Conservation (phyloP, 2,797 vertebrate genomes). For the Melopsittacus undulatus region DNA sequence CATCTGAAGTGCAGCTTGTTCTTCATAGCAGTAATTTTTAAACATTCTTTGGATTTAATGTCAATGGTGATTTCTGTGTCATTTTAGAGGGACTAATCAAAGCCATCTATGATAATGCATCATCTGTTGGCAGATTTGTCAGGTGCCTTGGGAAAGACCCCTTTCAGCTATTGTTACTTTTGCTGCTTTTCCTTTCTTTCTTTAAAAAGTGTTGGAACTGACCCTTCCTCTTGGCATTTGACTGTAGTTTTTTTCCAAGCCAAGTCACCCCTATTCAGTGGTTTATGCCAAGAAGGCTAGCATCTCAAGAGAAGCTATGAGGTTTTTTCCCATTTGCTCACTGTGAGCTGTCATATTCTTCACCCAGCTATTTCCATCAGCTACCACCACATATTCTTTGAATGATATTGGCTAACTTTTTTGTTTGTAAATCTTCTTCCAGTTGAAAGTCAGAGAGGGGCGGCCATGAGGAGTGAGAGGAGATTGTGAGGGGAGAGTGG, state of each 20-base stretch:
- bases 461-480: neutral
- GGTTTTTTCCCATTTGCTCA: neutral
- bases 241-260: neutral
- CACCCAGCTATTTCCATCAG: neutral
- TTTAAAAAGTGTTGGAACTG: neutral
- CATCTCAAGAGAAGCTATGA: neutral
- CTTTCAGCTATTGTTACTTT: conserved; percentile 76
- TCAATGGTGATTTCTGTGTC: conserved; percentile 80
- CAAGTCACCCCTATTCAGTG: neutral
- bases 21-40: conserved; percentile 78
- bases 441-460: neutral
- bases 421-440: neutral
- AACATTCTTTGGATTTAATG: conserved; percentile 77
- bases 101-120: conserved; percentile 77
- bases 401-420: neutral
- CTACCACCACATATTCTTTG: neutral
- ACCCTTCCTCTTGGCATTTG: conserved; percentile 22
- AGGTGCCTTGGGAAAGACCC: conserved; percentile 70
- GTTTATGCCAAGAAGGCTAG: neutral
- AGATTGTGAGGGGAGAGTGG: neutral
- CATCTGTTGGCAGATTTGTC: conserved; percentile 78
- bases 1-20: conserved; percentile 83
- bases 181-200: neutral
- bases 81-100: conserved; percentile 78
- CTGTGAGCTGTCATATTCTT: neutral